Evolutionary conservation across 2,888 invertebrate species (phyloP), one percentile per base, ranked within the genome.

Genomic region (Gisinianus flammeolus): DNA sequence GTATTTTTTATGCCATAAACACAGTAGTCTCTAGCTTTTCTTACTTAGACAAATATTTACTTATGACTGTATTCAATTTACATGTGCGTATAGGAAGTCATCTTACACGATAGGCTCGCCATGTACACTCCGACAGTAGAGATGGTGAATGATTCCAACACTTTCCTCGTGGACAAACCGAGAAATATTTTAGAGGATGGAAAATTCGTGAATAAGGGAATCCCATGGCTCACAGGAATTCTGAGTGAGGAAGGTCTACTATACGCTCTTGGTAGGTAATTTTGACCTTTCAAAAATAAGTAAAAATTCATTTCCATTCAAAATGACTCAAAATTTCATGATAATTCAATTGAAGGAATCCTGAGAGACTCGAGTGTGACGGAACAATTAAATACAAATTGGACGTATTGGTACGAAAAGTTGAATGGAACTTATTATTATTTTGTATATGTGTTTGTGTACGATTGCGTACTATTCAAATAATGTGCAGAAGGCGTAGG

Each of bases 201-300:
- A 26, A 77, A 71, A 54, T 79, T 82, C 56, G 77, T 76, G 33
- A 80, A 79, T 16, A 78, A 79, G 54, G 58, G 44, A 44, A 26
- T 58, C 22, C 58, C 58, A 26, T 58, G 58, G 58, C 78, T 84
- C 10, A 66, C 76, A 10, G 84, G 84, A 8, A 79, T 82, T 0
- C 81, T 81, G 64, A 79, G 79, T 22, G 84, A 83, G 54, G 84
- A 84, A 68, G 84, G 84, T 0, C 78, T 84, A 0, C 79, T 84
- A 0, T 81, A 82, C 66, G 78, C 82, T 19, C 77, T 82, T 52
- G 78, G 80, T 80, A 74, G 16, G 30, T 67, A 33, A 58, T 28
- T 67, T 22, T 12, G n/a, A 58, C 58, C 58, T 12, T n/a, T 19
- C 6, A 58, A 58, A n/a, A n/a, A n/a, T n/a, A n/a, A n/a, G n/a